phyloP scores from a whole-genome alignment of 2,888 invertebrate genomes.

The Tineola bisselliella region DNA sequence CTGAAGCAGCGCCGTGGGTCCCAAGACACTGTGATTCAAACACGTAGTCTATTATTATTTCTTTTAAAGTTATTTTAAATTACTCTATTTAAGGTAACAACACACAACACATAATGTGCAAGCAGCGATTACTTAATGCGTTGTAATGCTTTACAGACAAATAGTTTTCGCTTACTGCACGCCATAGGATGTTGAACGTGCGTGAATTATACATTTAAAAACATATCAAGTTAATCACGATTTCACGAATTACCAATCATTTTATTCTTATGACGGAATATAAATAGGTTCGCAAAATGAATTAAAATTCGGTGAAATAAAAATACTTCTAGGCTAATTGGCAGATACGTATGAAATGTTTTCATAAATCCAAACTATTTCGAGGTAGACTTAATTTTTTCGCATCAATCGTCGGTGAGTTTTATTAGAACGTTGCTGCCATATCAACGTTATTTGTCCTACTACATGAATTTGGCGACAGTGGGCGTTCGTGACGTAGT shows the following conservation, averaged over 20 bases:
- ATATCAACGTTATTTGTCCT: conserved; percentile 27
- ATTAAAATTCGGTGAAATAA: background rate
- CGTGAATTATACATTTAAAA: background rate
- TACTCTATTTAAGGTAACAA: too few relatives aligned
- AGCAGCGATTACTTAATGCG: background rate
- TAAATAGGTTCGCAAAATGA: background rate
- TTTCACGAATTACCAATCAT: background rate
- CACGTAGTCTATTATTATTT: too few relatives aligned
- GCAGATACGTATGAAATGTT: background rate
- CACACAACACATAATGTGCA: too few relatives aligned
- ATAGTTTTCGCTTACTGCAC: background rate
- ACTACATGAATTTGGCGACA: conserved; percentile 27
- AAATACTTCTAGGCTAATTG: conserved; percentile 3
- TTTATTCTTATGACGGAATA: background rate
- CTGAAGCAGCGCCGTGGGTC: conserved; percentile 82
- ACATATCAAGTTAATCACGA: background rate
- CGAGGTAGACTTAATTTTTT: conserved; percentile 1
- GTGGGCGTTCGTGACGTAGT: conserved; percentile 15
- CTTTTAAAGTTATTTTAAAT: too few relatives aligned
- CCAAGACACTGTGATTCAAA: conserved; percentile 71
- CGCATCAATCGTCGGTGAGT: conserved; percentile 13
- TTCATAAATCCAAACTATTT: conserved; percentile 7
- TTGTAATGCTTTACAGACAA: background rate
- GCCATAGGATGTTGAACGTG: background rate
- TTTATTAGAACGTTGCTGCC: conserved; percentile 25